Conservation (phyloP, 2,113 vertebrate genomes). For the Pterophyllum scalare region DNA sequence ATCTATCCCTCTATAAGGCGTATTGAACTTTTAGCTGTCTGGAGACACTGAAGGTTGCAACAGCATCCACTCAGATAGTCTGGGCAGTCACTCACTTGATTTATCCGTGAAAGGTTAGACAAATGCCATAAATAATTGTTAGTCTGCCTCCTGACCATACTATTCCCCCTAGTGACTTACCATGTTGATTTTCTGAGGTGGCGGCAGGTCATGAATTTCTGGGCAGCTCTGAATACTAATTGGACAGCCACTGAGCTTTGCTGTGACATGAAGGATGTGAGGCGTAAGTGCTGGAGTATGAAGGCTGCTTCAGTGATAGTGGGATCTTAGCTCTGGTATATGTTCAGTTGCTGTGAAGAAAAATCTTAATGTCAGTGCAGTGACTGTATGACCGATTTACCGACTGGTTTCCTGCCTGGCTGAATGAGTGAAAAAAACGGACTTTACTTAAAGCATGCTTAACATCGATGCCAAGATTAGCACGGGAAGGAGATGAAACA, state of each 20-base stretch:
- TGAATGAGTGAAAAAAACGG: conserved; percentile 27
- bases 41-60: conserved; percentile 22
- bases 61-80: conserved; percentile 39
- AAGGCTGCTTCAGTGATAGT: conserved; percentile 1
- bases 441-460: conserved; percentile 22
- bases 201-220: conserved; percentile 31
- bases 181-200: conserved; percentile 42
- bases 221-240: conserved; percentile 11
- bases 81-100: conserved; percentile 22
- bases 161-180: neutral
- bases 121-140: conserved; percentile 71
- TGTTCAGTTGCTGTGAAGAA: conserved; percentile 22
- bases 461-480: conserved; percentile 39
- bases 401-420: conserved; percentile 39
- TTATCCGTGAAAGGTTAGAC: conserved; percentile 66
- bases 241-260: neutral
- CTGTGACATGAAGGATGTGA: conserved; percentile 30
- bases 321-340: conserved; percentile 7
- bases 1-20: neutral
- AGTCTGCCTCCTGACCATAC: conserved; percentile 34
- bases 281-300: neutral
- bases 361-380: conserved; percentile 28
- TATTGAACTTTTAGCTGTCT: conserved; percentile 18
- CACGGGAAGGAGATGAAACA: conserved; percentile 30
- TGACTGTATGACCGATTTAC: neutral